Base-by-base conservation (phyloP, 1,140 invertebrate genomes). In the Zaprionus tsacasi region DNA sequence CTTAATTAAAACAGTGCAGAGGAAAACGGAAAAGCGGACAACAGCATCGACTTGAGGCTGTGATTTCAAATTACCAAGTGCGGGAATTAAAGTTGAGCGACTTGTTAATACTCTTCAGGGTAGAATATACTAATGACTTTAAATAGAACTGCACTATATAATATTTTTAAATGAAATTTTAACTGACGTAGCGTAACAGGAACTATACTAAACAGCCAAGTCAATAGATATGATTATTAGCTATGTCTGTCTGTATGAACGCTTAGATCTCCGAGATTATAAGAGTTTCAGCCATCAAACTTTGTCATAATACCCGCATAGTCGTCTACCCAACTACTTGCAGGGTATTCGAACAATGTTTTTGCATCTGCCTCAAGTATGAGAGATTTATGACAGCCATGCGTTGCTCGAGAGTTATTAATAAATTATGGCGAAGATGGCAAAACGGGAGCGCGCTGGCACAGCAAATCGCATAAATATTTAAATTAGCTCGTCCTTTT, bases 311-410 rank as follows among this genome's bases (percentile, higher is more conserved):
- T 30, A 30, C 27, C 6, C 27, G 27, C 10, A 33, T 55, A 63
- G 30, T 40, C 60, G 6, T 13, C 38, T 17, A 0, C 25, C 7
- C 52, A 12, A 45, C 11, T 21, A 6, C 6, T 13, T 66, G 21
- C 64, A 52, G 63, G 30, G 43, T 58, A 40, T 21, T 8, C 11
- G 10, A 38, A 75, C 73, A 83, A 74, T 87, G 70, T 88, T 87
- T 80, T 80, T 79, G 74, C 83, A 88, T 88, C 88, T 88, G 85
- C 70, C 77, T 48, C 58, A 83, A 81, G 79, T 82, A 81, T 89
- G 76, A 88, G 73, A 88, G 85, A 88, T 88, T 88, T 88, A 88
- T 88, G 85, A 88, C 86, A 79, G 78, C 81, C 85, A 81, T 85
- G 58, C 78, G 75, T 70, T 81, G 17, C 69, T 27, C 15, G 50